A percentile compares a stretch with the other conserved stretches of the same genome.
Evolutionary conservation across 2,888 invertebrate species (phyloP).

Genomic region (Mycalesis mineus): DNA sequence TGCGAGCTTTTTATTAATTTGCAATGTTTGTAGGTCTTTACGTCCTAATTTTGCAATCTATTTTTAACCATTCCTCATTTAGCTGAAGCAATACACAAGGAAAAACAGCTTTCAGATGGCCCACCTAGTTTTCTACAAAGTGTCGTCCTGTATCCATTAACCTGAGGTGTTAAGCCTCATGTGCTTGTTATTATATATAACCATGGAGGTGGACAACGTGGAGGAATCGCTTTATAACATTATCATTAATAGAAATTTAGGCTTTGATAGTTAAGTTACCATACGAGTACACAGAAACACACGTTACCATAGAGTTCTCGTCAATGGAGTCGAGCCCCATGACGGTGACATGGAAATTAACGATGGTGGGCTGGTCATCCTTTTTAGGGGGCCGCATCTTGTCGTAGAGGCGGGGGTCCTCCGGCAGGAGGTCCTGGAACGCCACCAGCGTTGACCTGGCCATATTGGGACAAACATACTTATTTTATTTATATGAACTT

Average conservation of each 20-base stretch:
- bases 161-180: no score
- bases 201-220: no score
- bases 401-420: constrained; percentile 91
- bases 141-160: no score
- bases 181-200: no score
- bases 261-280: no score
- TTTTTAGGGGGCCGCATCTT: constrained; percentile 96
- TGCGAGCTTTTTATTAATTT: background rate
- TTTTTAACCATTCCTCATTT: no score
- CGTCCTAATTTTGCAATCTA: background rate
- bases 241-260: no score
- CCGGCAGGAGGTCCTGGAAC: constrained; percentile 90
- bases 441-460: constrained; percentile 85
- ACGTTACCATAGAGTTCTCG: constrained; percentile 93
- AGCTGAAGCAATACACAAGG: no score
- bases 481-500: background rate
- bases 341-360: constrained; percentile 94
- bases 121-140: no score
- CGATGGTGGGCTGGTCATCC: constrained; percentile 91
- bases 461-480: constrained; percentile 8
- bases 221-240: no score
- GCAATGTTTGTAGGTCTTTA: background rate
- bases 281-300: no score
- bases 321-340: constrained; percentile 97
- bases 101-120: no score